Evolutionary conservation across 2,113 vertebrate genomes (phyloP).

Genomic region (Odocoileus hemionus): DNA sequence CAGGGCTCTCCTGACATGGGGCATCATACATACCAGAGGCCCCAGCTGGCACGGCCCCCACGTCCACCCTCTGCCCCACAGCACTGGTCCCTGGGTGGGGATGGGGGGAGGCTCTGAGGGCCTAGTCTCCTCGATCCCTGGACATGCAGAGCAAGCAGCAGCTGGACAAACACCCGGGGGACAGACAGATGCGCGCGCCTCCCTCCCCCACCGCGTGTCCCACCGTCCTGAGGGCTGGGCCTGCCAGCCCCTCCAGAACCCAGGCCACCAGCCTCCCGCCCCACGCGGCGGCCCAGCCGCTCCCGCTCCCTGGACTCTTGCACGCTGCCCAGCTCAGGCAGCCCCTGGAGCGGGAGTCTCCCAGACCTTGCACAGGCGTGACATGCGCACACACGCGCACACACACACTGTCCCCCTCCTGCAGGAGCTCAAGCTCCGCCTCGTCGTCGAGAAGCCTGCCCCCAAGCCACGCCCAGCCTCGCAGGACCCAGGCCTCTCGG

Average conservation of each 20-base stretch:
- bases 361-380: neutral
- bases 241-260: neutral
- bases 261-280: neutral
- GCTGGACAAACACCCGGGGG: neutral
- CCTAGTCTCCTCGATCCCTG: neutral
- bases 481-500: neutral
- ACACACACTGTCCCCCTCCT: too few species aligned
- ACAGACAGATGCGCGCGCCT: rapidly evolving
- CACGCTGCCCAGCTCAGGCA: neutral
- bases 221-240: neutral
- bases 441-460: rapidly evolving
- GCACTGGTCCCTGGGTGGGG: neutral
- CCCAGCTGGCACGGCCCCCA: neutral
- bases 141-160: neutral
- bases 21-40: too few species aligned
- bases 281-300: neutral
- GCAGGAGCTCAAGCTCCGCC: neutral
- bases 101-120: neutral
- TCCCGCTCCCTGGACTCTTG: neutral
- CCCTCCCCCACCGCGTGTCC: neutral
- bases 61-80: rapidly evolving
- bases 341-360: neutral
- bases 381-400: neutral
- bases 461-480: rapidly evolving
- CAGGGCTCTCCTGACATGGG: neutral